These are phyloP conservation scores for Hydraecia micacea DNA, from an alignment of 2,888 invertebrate species.

Conservation along the genomic window DNA sequence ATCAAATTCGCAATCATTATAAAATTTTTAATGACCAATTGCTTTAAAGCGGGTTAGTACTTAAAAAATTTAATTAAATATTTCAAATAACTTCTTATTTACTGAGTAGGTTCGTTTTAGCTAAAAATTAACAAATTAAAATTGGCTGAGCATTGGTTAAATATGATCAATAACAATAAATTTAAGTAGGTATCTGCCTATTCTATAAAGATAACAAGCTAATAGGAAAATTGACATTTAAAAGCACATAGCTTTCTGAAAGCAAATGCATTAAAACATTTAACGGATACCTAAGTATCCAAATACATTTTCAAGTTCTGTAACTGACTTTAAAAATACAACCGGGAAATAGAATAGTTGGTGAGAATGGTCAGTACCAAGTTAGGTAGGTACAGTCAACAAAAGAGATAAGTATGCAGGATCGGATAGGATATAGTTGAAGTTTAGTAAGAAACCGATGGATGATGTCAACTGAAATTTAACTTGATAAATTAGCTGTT, in stretches of 20 bases:
- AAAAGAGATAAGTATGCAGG: too few relatives aligned
- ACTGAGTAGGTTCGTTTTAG: conserved; percentile 10
- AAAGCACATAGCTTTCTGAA: conserved; percentile 20
- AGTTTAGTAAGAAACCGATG: too few relatives aligned
- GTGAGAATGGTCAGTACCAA: conserved; percentile 44
- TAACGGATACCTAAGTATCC: conserved; percentile 9
- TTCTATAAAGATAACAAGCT: conserved; percentile 11
- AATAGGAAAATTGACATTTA: conserved; percentile 8
- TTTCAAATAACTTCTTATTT: conserved; percentile 27
- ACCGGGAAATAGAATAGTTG: conserved; percentile 29
- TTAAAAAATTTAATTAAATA: conserved; percentile 32
- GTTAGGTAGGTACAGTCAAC: too few relatives aligned
- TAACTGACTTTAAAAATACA: conserved; percentile 12
- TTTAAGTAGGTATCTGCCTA: conserved; percentile 2
- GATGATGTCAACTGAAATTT: too few relatives aligned
- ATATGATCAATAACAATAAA: conserved; percentile 48
- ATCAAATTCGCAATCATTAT: conserved; percentile 42
- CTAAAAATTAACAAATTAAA: conserved; percentile 34
- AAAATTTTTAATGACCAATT: conserved; percentile 33
- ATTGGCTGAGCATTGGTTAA: conserved; percentile 6
- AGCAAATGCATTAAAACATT: conserved; percentile 50
- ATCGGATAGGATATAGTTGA: too few relatives aligned
- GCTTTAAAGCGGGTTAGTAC: conserved; percentile 24
- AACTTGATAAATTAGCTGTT: too few relatives aligned
- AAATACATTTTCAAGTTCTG: conserved; percentile 36